These are phyloP conservation scores for Acrocephalus kingi DNA, from an alignment of 2,113 vertebrate species.

Conservation along the genomic window DNA sequence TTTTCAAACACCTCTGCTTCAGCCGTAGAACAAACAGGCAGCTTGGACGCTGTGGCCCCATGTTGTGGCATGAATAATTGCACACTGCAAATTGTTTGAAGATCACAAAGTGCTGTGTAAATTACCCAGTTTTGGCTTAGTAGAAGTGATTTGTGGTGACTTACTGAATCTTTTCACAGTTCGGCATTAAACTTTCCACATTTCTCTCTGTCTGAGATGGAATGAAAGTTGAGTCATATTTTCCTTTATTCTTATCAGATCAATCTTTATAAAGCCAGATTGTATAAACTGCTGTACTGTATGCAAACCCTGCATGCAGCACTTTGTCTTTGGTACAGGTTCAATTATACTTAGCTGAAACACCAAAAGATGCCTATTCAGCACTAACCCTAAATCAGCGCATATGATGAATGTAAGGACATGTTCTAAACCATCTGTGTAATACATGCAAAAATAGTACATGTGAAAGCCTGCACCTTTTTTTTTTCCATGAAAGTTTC, in stretches of 20 bases:
- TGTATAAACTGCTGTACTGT: conserved; percentile 21
- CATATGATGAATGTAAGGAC: conserved; percentile 8
- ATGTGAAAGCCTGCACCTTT: neutral
- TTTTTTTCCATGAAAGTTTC: neutral
- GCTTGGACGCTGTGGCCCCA: conserved; percentile 77
- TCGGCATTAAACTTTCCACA: conserved; percentile 73
- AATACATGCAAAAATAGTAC: conserved; percentile 15
- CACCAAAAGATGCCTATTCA: neutral
- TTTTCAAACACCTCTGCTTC: conserved; percentile 86
- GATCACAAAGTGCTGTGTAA: conserved; percentile 81
- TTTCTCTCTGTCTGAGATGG: conserved; percentile 29
- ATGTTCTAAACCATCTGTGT: neutral
- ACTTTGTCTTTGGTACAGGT: neutral
- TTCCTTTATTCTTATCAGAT: conserved; percentile 58
- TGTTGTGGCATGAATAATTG: conserved; percentile 85
- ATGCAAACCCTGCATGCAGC: neutral
- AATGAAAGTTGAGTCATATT: conserved; percentile 55
- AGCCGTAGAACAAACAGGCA: conserved; percentile 84
- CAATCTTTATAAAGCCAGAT: conserved; percentile 23
- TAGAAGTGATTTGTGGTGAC: conserved; percentile 77
- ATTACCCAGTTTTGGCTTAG: conserved; percentile 79
- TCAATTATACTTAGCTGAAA: conserved; percentile 36
- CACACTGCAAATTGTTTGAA: conserved; percentile 79
- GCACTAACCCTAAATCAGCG: conserved; percentile 2
- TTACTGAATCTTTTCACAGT: conserved; percentile 80